Conservation (phyloP, 2,888 invertebrate species). For the Phalangium opilio region DNA sequence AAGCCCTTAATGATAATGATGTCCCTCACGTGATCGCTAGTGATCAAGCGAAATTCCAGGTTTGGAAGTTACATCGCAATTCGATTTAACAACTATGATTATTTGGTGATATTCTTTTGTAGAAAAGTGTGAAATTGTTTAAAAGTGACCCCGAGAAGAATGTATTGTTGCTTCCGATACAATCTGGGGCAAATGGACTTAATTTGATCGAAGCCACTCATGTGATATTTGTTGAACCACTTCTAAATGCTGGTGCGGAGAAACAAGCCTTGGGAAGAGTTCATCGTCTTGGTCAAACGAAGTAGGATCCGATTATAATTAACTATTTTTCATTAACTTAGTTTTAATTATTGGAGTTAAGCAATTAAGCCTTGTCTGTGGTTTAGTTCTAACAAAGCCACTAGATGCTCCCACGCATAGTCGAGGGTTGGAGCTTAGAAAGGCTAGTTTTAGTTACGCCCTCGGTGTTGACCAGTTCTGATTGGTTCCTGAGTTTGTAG, state of each 20-base stretch:
- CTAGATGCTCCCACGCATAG: too few species aligned
- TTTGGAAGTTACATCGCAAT: slow-evolving; percentile 10
- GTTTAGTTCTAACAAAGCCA: too few species aligned
- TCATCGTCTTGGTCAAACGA: slow-evolving; percentile 61
- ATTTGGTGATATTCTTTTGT: not conserved
- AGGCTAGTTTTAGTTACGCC: too few species aligned
- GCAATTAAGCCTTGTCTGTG: too few species aligned
- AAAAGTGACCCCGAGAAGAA: slow-evolving; percentile 25
- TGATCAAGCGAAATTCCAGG: slow-evolving; percentile 32
- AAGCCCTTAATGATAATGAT: slow-evolving; percentile 40
- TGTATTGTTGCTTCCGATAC: slow-evolving; percentile 49
- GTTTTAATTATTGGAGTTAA: slow-evolving; percentile 2
- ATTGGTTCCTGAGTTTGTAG: too few species aligned
- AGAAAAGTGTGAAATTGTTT: slow-evolving; percentile 22
- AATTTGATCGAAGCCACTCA: slow-evolving; percentile 64
- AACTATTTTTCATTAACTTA: too few species aligned
- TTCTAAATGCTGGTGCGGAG: slow-evolving; percentile 54
- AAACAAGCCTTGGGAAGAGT: slow-evolving; percentile 60
- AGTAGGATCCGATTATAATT: slow-evolving; percentile 30
- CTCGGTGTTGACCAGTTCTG: too few species aligned
- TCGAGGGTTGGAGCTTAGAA: not conserved
- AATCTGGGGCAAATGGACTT: slow-evolving; percentile 55
- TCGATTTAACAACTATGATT: not conserved
- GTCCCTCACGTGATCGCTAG: slow-evolving; percentile 32
- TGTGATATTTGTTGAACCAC: slow-evolving; percentile 56